Base-by-base conservation (phyloP, 2,797 vertebrate species). In the Manis javanica region DNA sequence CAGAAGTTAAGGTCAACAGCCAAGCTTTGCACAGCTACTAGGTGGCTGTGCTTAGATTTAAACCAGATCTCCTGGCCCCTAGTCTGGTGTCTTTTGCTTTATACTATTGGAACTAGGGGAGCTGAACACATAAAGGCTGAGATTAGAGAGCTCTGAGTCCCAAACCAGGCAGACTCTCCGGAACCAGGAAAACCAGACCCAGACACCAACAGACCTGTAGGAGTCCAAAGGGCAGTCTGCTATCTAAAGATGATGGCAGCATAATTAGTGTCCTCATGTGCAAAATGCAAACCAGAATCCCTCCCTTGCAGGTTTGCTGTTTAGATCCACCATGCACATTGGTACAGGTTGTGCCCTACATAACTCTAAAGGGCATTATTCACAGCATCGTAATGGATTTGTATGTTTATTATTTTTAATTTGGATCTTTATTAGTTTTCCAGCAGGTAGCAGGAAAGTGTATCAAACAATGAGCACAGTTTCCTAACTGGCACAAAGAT, bases 351-450 rank as follows among this genome's bases (percentile, higher is more conserved):
- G 9, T 3, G 5, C 66, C 18, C 77, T 59, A 61, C 37, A 7
- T 46, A 26, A 46, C 49, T 61, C 63, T 29, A 24, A 23, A 46
- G 49, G 37, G 49, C 21, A 10, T 11, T 2, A 21, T 29, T 63
- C n/a, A 3, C 0, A 11, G 42, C 42, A 34, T 24, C 49, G 2
- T 14, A 18, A 3, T 4, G 0, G n/a, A 15, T 21, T 46, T 11
- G 10, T 3, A 1, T 59, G 19, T 57, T 71, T 37, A 23, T n/a
- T 61, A 24, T n/a, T 46, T 39, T 2, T 10, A 18, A 15, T 37
- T 26, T 66, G 23, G 13, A 5, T 31, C 1, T 57, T 14, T 49
- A 66, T 57, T 34, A 10, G 7, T 29, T 85, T 74, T 15, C 90
- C 23, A n/a, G 79, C 13, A 53, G 78, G 77, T 21, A 13, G 46